A percentile compares a stretch with the other conserved stretches of the same genome.
Evolutionary conservation across 2,113 vertebrate species (phyloP).

Genomic region (Centrocercus urophasianus): DNA sequence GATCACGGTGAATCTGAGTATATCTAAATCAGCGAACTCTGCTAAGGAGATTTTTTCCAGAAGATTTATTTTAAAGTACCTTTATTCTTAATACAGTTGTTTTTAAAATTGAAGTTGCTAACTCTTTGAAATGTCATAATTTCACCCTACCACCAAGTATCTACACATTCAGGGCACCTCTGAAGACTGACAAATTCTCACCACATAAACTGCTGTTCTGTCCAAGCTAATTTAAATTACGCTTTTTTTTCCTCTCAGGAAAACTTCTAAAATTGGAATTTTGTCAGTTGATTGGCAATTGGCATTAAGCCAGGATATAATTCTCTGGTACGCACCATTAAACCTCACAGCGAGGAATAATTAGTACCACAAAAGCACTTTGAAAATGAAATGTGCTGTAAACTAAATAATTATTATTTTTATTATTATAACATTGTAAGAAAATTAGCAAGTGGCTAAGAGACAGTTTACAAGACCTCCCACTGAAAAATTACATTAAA

Average conservation of each 20-base stretch:
- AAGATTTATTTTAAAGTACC: neutral
- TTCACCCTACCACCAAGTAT: conserved; percentile 6
- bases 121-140: conserved; percentile 25
- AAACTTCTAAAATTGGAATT: conserved; percentile 61
- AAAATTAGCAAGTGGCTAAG: conserved; percentile 53
- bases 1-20: neutral
- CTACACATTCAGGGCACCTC: conserved; percentile 18
- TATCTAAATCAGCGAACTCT: conserved; percentile 1
- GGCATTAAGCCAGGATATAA: conserved; percentile 63
- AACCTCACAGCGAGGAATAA: conserved; percentile 70
- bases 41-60: neutral
- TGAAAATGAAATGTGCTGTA: conserved; percentile 67
- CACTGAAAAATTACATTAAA: conserved; percentile 53
- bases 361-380: conserved; percentile 62
- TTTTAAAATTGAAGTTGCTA: conserved; percentile 23
- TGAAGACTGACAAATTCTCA: conserved; percentile 21
- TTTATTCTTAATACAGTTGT: conserved; percentile 20
- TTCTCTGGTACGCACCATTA: conserved; percentile 63
- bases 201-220: neutral
- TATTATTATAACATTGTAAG: conserved; percentile 45
- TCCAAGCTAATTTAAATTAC: conserved; percentile 63
- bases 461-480: conserved; percentile 29
- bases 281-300: conserved; percentile 61
- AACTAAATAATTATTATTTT: conserved; percentile 68
- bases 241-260: conserved; percentile 45